Base-by-base conservation (phyloP, 2,888 invertebrate genomes). In the Luperina testacea region DNA sequence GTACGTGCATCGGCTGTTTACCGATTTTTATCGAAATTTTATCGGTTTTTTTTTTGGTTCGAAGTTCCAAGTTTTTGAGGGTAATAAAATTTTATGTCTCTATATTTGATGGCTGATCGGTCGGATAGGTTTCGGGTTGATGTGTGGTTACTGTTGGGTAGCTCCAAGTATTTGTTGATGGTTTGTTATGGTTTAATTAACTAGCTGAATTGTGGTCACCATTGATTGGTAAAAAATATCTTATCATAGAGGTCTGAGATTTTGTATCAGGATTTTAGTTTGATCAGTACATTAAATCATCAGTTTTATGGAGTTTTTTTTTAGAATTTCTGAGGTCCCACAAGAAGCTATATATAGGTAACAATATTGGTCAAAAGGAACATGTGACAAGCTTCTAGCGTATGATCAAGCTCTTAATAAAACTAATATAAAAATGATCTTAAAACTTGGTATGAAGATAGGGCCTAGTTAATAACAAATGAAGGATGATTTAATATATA, bases 11-110 rank as follows among this genome's bases (percentile, higher is more conserved):
- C 89, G 91, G 89, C 86, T 91, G 88, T 90, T 86, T 88, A 91
- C 91, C 92, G 92, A 92, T 92, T 92, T 92, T 92, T 92, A 93
- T 92, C 92, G 89, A 92, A 91, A 70, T 86, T 88, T 89, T 89
- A 90, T 91, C 91, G 85, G 90, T 88, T 88, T 90, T 87, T 87
- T 86, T 86, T 88, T 77, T 65, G 85, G 79, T 82, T 83, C 86
- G 86, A 84, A 87, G 89, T 89, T 90, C 92, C 92, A 86, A 82
- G 85, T 82, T 89, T 91, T 81, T 57, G 48, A 15, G 91, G 91
- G 92, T 88, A 88, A 92, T 94, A 93, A 94, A 94, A 94, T 94
- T 93, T 94, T 93, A 94, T 94, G 92, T 91, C 94, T 89, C 83
- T 93, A 88, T 90, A 92, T 92, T 91, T 91, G 87, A 87, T 88